Conservation (phyloP, 2,113 vertebrate species). For the Labeo rohita region DNA sequence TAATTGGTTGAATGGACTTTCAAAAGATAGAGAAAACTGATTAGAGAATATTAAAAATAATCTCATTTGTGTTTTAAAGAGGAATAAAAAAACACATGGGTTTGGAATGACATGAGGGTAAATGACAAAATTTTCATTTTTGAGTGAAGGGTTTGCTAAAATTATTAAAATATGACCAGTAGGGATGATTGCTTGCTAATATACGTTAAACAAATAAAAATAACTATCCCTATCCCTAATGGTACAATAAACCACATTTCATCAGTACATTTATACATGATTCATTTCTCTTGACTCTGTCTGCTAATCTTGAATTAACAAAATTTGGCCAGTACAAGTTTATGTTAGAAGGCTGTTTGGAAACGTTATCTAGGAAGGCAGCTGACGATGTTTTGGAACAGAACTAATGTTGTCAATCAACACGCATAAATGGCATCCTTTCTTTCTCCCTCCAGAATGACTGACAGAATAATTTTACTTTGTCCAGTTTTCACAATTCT, state of each 20-base stretch:
- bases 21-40: background rate
- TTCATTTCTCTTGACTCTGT: background rate
- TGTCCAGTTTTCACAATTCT: background rate
- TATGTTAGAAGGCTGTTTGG: background rate
- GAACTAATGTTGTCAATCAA: background rate
- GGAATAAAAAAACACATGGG: too few relatives aligned
- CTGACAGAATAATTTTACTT: background rate
- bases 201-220: too few relatives aligned
- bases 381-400: background rate
- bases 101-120: background rate
- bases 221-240: background rate
- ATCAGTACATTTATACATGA: background rate
- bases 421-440: background rate
- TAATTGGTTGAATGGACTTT: background rate
- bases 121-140: background rate
- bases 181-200: too few relatives aligned
- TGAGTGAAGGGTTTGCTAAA: background rate
- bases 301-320: background rate
- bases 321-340: background rate
- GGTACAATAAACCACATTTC: background rate
- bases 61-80: background rate
- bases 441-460: background rate
- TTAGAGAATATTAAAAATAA: too few relatives aligned
- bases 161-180: too few relatives aligned
- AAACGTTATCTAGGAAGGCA: background rate